Conservation (phyloP, 35 echinoderm and acorn worm species). For the Stichopus chloronotus region DNA sequence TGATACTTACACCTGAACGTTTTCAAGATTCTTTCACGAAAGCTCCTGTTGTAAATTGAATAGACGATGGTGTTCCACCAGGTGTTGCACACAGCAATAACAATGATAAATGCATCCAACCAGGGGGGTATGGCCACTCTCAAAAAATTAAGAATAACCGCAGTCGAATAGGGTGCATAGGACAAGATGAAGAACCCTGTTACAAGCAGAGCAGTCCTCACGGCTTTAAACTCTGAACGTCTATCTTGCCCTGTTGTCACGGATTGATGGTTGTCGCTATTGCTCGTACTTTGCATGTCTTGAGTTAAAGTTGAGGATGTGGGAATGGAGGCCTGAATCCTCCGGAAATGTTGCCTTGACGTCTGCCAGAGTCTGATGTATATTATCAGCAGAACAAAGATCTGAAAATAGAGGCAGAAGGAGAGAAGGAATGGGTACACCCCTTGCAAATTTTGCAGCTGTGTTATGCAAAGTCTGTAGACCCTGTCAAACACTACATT, state of each 20-base stretch:
- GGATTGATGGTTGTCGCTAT: neutral
- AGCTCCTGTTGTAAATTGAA: slow-evolving; percentile 30
- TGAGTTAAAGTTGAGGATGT: neutral
- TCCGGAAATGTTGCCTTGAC: slow-evolving; percentile 10
- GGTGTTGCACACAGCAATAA: slow-evolving; percentile 47
- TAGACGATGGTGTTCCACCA: slow-evolving; percentile 62
- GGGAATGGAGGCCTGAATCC: slow-evolving; percentile 13
- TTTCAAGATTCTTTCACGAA: slow-evolving; percentile 21
- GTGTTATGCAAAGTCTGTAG: slow-evolving; percentile 44
- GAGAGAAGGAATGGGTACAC: slow-evolving; percentile 35
- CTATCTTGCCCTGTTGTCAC: neutral
- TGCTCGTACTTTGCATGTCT: neutral
- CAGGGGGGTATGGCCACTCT: neutral
- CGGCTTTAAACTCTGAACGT: slow-evolving; percentile 27
- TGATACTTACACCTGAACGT: neutral
- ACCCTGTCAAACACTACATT: neutral
- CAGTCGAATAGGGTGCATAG: slow-evolving; percentile 40
- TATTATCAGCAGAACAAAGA: slow-evolving; percentile 8
- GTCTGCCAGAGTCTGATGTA: slow-evolving; percentile 34
- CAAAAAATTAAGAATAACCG: slow-evolving; percentile 19
- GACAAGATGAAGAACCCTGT: slow-evolving; percentile 39
- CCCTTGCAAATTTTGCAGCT: slow-evolving; percentile 22
- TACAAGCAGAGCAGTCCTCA: slow-evolving; percentile 22
- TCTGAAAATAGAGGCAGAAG: slow-evolving; percentile 47
- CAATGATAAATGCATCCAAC: neutral